A percentile compares a stretch with the other conserved stretches of the same genome.
Evolutionary conservation across 2,888 invertebrate genomes (phyloP).

Genomic region (Brachypterus glaber): DNA sequence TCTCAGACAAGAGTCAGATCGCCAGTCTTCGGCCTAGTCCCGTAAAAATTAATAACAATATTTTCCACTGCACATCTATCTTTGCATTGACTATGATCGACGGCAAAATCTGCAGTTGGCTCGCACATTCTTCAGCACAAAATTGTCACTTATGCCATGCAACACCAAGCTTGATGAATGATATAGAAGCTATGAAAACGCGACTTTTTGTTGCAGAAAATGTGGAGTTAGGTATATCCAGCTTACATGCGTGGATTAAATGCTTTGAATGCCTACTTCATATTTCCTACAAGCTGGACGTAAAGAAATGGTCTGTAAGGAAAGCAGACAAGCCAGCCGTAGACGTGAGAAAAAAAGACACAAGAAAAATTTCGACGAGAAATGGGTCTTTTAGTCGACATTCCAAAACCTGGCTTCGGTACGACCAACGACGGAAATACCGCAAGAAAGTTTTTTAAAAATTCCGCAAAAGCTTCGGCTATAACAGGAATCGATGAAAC

Average conservation of each 20-base stretch:
- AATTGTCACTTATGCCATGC: constrained; percentile 9
- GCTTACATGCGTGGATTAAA: constrained; percentile 12
- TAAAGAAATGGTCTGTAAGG: constrained; percentile 10
- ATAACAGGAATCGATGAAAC: constrained; percentile 12
- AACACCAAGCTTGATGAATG: constrained; percentile 10
- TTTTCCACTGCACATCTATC: no score
- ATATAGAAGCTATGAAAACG: constrained; percentile 4
- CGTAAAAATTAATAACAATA: no score
- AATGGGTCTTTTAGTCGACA: constrained; percentile 19
- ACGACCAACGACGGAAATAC: constrained; percentile 23
- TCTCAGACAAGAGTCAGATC: no score
- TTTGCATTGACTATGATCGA: no score
- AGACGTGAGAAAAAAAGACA: constrained; percentile 5
- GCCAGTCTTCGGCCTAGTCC: no score
- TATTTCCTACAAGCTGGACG: constrained; percentile 7
- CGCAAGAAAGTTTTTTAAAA: constrained; percentile 19
- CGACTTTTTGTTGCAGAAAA: constrained; percentile 2
- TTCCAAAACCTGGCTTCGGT: constrained; percentile 20
- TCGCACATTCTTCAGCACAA: constrained; percentile 9
- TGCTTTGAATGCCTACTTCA: constrained; percentile 14
- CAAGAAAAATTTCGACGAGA: constrained; percentile 14
- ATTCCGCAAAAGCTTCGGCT: constrained; percentile 10
- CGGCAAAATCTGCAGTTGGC: constrained; percentile 10
- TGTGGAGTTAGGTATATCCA: constrained; percentile 9
- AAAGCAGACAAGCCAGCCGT: constrained; percentile 9